Evolutionary conservation across 2,888 invertebrate species (phyloP).

Genomic region (Hydrotaea cyrtoneurina): DNA sequence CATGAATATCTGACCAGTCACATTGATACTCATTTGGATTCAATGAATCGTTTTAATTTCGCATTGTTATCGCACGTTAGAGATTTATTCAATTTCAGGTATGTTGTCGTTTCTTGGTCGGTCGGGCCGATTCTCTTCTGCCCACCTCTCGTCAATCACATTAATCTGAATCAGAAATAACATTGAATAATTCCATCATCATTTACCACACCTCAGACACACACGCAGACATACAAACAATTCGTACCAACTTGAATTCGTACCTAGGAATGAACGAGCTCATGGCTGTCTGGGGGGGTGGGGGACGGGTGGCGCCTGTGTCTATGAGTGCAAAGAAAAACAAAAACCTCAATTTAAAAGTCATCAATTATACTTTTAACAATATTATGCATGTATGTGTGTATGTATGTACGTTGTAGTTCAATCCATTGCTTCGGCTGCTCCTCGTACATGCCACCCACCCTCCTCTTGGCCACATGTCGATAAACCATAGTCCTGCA

Average conservation of each 20-base stretch:
- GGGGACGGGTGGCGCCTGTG: too few species aligned
- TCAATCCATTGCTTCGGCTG: constrained; percentile 29
- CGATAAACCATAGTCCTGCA: constrained; percentile 13
- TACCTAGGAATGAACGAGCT: too few species aligned
- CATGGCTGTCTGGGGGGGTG: too few species aligned
- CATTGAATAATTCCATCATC: constrained; percentile 37
- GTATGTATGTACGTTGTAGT: constrained; percentile 26
- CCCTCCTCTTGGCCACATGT: not conserved
- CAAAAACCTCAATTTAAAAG: constrained; percentile 54
- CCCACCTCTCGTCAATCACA: constrained; percentile 24
- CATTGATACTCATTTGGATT: constrained; percentile 83
- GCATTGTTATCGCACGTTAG: constrained; percentile 83
- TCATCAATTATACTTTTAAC: constrained; percentile 62
- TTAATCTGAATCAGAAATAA: constrained; percentile 22
- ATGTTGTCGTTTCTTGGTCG: constrained; percentile 71
- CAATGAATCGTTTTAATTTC: constrained; percentile 85
- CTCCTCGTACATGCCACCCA: not conserved
- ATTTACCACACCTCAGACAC: constrained; percentile 1
- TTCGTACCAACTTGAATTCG: too few species aligned
- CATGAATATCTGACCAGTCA: constrained; percentile 82
- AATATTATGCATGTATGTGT: too few species aligned
- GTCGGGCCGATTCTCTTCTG: not conserved
- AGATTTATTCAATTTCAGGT: constrained; percentile 87
- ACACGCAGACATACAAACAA: too few species aligned
- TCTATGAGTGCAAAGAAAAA: constrained; percentile 23